phyloP scores from a whole-genome alignment of 2,113 vertebrate species.

The Peromyscus maniculatus region DNA sequence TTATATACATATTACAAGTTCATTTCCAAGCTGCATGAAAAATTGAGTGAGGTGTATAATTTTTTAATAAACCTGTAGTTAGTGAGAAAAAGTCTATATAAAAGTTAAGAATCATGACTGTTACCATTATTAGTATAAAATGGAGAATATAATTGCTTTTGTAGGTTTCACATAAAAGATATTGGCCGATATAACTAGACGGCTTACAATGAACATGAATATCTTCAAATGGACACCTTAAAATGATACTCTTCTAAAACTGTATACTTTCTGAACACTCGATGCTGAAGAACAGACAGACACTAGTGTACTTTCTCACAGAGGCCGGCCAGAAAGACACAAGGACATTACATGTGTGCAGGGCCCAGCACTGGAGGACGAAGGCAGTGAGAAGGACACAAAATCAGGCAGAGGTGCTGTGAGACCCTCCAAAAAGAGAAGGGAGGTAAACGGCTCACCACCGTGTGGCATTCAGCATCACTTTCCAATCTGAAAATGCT shows the following conservation, averaged over 20 bases:
- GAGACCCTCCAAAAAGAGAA: not conserved
- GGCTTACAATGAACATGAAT: not conserved
- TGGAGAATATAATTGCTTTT: not conserved
- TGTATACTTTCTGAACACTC: not conserved
- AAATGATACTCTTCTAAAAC: constrained; percentile 38
- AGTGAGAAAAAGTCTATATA: constrained; percentile 4
- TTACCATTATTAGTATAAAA: constrained; percentile 45
- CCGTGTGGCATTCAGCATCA: not conserved
- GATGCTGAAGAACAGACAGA: constrained; percentile 29
- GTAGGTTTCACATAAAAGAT: constrained; percentile 34
- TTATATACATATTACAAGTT: constrained; percentile 44
- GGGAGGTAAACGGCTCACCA: not conserved
- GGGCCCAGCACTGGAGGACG: not conserved
- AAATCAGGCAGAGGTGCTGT: not conserved
- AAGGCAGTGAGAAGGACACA: not conserved
- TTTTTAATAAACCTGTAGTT: constrained; percentile 25
- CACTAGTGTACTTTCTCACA: constrained; percentile 21
- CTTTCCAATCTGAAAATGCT: not conserved
- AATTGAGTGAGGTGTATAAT: constrained; percentile 16
- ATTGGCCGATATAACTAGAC: not conserved
- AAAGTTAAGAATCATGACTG: constrained; percentile 26
- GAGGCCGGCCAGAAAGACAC: not conserved
- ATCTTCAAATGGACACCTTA: constrained; percentile 40
- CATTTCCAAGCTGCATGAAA: constrained; percentile 29
- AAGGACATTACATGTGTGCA: not conserved